Conservation (phyloP, 2,888 invertebrate species). For the Zygaena filipendulae region DNA sequence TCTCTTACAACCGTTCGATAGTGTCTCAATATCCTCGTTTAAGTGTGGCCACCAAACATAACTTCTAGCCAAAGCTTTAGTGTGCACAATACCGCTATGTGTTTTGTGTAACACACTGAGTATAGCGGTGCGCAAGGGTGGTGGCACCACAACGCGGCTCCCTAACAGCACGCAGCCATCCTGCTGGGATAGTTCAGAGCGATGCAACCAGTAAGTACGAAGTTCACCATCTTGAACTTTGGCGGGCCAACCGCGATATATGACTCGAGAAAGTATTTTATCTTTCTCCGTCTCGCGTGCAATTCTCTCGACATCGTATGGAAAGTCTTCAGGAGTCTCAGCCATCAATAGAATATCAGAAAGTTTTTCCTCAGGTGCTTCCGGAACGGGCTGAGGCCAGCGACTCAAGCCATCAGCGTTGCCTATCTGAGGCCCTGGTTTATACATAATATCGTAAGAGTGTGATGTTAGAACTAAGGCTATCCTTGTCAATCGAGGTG, state of each 20-base stretch:
- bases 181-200: slow-evolving; percentile 7
- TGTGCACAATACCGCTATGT: too few species aligned
- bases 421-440: slow-evolving; percentile 16
- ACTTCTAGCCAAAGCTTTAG: too few species aligned
- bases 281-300: slow-evolving; percentile 8
- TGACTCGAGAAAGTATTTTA: slow-evolving; percentile 5
- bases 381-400: slow-evolving; percentile 15
- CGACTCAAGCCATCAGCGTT: slow-evolving; percentile 17
- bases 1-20: slow-evolving; percentile 1
- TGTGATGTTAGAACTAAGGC: slow-evolving; percentile 15
- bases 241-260: slow-evolving; percentile 7
- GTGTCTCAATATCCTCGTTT: neutral
- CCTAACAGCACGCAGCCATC: neutral
- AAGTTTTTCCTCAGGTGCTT: slow-evolving; percentile 6
- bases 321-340: slow-evolving; percentile 11
- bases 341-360: slow-evolving; percentile 14
- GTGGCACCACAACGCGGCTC: too few species aligned
- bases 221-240: slow-evolving; percentile 5
- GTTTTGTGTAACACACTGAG: too few species aligned
- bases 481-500: slow-evolving; percentile 16
- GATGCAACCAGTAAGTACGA: slow-evolving; percentile 8
- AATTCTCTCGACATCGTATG: slow-evolving; percentile 8
- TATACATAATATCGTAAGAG: slow-evolving; percentile 16
- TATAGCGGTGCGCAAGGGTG: too few species aligned
- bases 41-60: too few species aligned